Evolutionary conservation across 2,113 vertebrate species (phyloP), one percentile per base, ranked within the genome.

Genomic region (Lagopus muta): DNA sequence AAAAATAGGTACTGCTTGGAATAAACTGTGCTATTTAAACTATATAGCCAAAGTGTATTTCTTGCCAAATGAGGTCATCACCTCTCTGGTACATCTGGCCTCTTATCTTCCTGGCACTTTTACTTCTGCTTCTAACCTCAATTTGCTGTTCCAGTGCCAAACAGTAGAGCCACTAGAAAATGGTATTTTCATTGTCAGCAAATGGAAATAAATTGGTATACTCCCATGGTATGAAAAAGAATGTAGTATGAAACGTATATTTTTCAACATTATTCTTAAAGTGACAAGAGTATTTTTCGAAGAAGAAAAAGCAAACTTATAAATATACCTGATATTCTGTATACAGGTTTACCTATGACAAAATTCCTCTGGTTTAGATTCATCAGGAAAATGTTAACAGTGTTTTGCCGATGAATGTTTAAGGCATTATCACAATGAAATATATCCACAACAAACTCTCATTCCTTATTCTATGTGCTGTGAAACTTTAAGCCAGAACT

Each of bases 61-160:
- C 86, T 65, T 73, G 38, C 54, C 89, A 93, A 48, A 73, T 94
- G 89, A 94, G 62, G 81, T 94, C 81, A 75, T 91, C 85, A 82
- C 84, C 84, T 90, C 69, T 71, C 1, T 90, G 91, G 61, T 81
- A 78, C 93, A 92, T 86, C 91, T 93, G 94, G 91, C 82, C 91
- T 92, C 91, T 96, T 94, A 81, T 94, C 89, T 77, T 88, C 64
- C 74, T 88, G 90, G 92, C 90, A 70, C 70, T 93, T 93, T 79
- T 82, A 91, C 64, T 90, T 92, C 73, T 74, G 83, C 64, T 92
- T 93, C 72, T 92, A 78, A 90, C 78, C 90, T 92, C 89, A 79
- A 72, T 90, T 75, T 77, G 13, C 65, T 90, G 50, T 92, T 57
- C 57, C 76, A 72, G 28, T 77, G 66, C 83, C 82, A 95, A 90